A percentile compares a stretch with the other conserved stretches of the same genome.
Conservation (phyloP, 2,797 vertebrate genomes). For the Manis pentadactyla region DNA sequence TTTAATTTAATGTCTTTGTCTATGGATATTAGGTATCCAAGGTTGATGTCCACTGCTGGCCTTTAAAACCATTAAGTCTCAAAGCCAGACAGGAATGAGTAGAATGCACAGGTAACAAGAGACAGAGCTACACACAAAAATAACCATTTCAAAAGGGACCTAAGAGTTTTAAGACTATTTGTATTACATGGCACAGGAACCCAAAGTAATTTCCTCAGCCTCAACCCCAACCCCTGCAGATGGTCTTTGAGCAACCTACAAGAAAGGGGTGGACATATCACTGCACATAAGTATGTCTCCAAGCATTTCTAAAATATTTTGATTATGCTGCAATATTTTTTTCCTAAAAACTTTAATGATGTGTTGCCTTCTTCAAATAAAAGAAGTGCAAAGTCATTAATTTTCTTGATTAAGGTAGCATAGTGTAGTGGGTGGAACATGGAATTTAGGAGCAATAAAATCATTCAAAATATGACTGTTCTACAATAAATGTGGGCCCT, state of each 20-base stretch:
- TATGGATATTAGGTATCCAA: not conserved
- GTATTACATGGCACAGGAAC: not conserved
- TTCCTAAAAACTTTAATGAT: not conserved
- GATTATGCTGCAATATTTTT: not conserved
- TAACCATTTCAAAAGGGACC: not conserved
- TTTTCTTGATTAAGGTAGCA: not conserved
- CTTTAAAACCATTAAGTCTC: constrained; percentile 4
- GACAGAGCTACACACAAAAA: not conserved
- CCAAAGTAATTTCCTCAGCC: not conserved
- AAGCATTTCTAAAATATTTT: not conserved
- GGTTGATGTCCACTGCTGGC: not conserved
- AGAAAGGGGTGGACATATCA: not conserved
- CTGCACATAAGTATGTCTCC: not conserved
- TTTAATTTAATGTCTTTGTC: not conserved
- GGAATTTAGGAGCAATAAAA: not conserved
- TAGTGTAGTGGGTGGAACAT: not conserved
- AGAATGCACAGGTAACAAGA: not conserved
- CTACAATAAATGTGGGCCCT: not conserved
- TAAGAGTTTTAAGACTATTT: not conserved
- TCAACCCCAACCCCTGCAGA: not conserved
- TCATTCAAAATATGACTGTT: not conserved
- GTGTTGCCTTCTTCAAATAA: not conserved
- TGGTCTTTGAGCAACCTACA: not conserved
- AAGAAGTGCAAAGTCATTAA: constrained; percentile 17
- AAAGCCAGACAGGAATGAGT: not conserved